A percentile compares a stretch with the other conserved stretches of the same genome.
phyloP scores from a whole-genome alignment of 1,140 invertebrate genomes.

The Ceratina australensis region DNA sequence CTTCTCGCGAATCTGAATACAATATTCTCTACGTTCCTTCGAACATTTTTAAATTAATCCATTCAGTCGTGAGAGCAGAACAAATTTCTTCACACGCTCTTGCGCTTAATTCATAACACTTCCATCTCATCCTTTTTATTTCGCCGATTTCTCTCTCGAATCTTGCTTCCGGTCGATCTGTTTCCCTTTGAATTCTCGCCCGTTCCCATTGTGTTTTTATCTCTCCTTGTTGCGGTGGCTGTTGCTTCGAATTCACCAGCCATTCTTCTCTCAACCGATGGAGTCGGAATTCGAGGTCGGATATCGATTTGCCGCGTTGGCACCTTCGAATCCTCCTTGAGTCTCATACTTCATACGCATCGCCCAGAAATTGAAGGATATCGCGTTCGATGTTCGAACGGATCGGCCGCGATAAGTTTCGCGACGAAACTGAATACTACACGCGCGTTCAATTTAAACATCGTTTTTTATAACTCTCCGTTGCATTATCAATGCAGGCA shows the following conservation, averaged over 20 bases:
- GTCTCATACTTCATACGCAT: constrained; percentile 68
- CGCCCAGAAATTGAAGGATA: constrained; percentile 71
- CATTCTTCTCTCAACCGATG: constrained; percentile 35
- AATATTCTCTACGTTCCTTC: too few relatives aligned
- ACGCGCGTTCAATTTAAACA: not conserved
- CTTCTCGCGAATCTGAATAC: too few relatives aligned
- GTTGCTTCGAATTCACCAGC: constrained; percentile 47
- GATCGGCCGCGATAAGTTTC: constrained; percentile 19
- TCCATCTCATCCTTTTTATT: not conserved
- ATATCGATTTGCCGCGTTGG: constrained; percentile 74
- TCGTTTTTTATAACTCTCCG: not conserved
- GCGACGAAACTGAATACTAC: constrained; percentile 34
- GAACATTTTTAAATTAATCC: too few relatives aligned
- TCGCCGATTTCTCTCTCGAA: constrained; percentile 3
- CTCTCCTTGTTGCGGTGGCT: constrained; percentile 31
- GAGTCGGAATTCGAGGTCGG: constrained; percentile 63
- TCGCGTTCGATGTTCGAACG: constrained; percentile 26
- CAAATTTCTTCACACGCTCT: not conserved
- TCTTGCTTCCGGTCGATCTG: constrained; percentile 26
- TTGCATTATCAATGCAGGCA: not conserved
- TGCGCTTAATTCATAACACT: constrained; percentile 24
- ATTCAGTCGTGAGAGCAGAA: too few relatives aligned
- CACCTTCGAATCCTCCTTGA: constrained; percentile 69
- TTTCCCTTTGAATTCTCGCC: constrained; percentile 27
- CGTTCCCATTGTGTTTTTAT: constrained; percentile 37